Percentiles rank a stretch among this genome's conserved stretches.
Evolutionary conservation across 1,140 invertebrate species (phyloP).

Genomic region (Monomorium pharaonis): DNA sequence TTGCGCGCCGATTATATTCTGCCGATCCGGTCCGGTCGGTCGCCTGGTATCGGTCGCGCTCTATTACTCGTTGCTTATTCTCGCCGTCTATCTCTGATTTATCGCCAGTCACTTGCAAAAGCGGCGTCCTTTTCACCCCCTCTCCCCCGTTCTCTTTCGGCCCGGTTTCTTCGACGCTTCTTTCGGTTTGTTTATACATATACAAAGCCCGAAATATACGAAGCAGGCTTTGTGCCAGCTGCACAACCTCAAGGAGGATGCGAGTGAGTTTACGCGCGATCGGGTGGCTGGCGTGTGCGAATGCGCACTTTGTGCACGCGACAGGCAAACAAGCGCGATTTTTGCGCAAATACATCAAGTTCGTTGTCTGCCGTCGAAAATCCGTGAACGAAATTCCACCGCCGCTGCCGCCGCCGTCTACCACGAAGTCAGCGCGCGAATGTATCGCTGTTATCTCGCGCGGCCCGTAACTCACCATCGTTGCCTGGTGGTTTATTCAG

Average conservation of each 20-base stretch:
- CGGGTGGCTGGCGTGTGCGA: background rate
- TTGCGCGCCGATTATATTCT: conserved; percentile 50
- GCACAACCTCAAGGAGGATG: conserved; percentile 3
- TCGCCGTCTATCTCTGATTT: conserved; percentile 29
- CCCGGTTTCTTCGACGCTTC: background rate
- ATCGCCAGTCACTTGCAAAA: conserved; percentile 54
- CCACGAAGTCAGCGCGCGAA: background rate
- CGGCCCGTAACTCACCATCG: conserved; percentile 10
- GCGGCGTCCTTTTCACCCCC: background rate
- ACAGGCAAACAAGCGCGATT: conserved; percentile 32
- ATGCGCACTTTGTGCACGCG: conserved; percentile 8
- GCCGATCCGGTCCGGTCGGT: background rate
- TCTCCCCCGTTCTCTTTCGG: background rate
- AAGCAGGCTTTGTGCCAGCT: conserved; percentile 33
- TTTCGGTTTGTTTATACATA: conserved; percentile 36
- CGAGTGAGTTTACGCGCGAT: conserved; percentile 12
- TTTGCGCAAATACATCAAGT: conserved; percentile 21
- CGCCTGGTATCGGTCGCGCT: background rate
- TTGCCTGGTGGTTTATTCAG: conserved; percentile 15
- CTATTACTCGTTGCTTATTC: conserved; percentile 57
- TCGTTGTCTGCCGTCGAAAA: background rate
- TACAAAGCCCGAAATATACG: background rate
- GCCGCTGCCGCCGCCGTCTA: background rate
- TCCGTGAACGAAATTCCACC: background rate
- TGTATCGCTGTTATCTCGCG: background rate